Evolutionary conservation across 1,140 invertebrate genomes (phyloP), one percentile per base, ranked within the genome.

Genomic region (Mizuhopecten yessoensis): DNA sequence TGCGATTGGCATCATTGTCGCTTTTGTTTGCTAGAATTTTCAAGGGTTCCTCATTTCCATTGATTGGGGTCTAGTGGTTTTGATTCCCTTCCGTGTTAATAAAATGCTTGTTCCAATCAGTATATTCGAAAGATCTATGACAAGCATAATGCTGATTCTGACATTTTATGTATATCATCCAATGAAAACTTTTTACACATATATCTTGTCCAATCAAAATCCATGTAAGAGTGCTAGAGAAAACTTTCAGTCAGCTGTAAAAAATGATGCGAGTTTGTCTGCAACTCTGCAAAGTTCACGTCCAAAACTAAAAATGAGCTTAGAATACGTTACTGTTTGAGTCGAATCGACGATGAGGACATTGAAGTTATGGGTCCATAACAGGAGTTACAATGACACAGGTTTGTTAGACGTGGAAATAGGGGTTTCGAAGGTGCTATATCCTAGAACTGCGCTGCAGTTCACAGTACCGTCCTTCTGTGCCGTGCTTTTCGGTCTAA

Each of bases 181-280:
- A 95, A 93, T 94, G 17, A 93, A 94, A 96, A 95, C 94, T 95
- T 95, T 97, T 96, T 96, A 95, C 95, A 95, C 94, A 49, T 94
- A 49, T 95, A 96, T 92, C 93, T 95, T 94, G 94, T 89, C 95
- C 95, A 96, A 96, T 94, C 96, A 89, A 96, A 94, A 88, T 34
- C 34, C 33, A n/a, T 75, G 42, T n/a, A 86, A 88, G 34, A 34
- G 36, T 90, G 87, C 13, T 49, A 88, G 34, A 33, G 17, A 15
- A 33, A n/a, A n/a, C 2, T 88, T 34, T n/a, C 33, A 23, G 34
- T 23, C 33, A 39, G 29, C 13, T 39, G 23, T 13, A 20, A 20
- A 33, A 11, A 33, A n/a, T 0, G 75, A 57, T 34, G n/a, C n/a
- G 86, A 88, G 86, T 92, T 36, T 33, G n/a, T 86, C 34, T 90